Evolutionary conservation across 2,888 invertebrate genomes (phyloP), one percentile per base, ranked within the genome.

Genomic region (Diadromus collaris): DNA sequence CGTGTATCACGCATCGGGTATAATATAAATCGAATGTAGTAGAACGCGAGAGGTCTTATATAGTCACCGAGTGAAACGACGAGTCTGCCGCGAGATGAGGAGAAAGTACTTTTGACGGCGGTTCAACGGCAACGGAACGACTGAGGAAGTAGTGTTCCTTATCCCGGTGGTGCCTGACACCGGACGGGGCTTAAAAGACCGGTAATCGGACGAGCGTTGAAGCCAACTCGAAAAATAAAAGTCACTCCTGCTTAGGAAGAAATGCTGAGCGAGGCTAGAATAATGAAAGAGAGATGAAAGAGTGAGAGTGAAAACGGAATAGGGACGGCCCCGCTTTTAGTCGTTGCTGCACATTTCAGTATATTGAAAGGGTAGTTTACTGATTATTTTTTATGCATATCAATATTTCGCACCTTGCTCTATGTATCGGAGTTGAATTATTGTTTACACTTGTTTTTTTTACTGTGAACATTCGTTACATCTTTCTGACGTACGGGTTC

Each of bases 91-190:
- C 13, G 63, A 6, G 51, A 68, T 44, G 73, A 73, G 56, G 74
- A 75, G 78, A 78, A 78, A 78, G 78, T 74, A 74, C 64, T 74
- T 74, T 74, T 60, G 74, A 65, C 64, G 27, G 44, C 51, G 78
- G 51, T 64, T 65, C 24, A 69, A 29, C 56, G 19, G 65, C 65
- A 51, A 69, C 58, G 24, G 6, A 24, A 24, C 51, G 51, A 51
- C 10, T 9, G 51, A 51, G 56, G 56, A 56, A 32, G 29, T 27
- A 32, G 32, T 6, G 6, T 56, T 56, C 56, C 13, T 27, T 56
- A 29, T 56, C 27, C 56, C 32, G 24, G 56, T n/a, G n/a, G 29
- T 32, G 56, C 5, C 7, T 13, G 56, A 2, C 16, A n/a, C 29
- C n/a, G 29, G 56, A 29, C 7, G n/a, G n/a, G 16, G 9, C 56